Evolutionary conservation across 2,888 invertebrate species (phyloP).

Genomic region (Linyphia triangularis): DNA sequence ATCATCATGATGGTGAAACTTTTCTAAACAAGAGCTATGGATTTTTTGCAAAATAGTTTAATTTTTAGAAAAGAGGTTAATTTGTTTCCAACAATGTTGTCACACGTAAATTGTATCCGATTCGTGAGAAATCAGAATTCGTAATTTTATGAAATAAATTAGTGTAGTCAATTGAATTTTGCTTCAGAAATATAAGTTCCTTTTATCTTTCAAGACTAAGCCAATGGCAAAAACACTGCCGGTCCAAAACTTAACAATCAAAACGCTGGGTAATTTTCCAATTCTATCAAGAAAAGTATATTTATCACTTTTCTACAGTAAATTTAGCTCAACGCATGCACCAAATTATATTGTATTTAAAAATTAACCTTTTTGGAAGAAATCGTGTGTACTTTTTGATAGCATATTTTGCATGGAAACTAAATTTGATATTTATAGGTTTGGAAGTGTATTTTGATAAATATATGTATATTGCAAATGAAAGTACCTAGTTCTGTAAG

Average conservation of each 20-base stretch:
- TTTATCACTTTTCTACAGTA: background rate
- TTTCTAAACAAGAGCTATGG: too few species aligned
- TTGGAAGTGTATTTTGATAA: conserved; percentile 49
- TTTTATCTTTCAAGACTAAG: background rate
- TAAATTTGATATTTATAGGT: conserved; percentile 62
- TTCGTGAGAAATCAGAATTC: too few species aligned
- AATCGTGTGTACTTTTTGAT: conserved; percentile 56
- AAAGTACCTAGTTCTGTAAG: conserved; percentile 19
- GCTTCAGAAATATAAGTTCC: background rate
- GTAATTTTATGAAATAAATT: too few species aligned
- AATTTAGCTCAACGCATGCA: background rate
- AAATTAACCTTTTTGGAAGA: conserved; percentile 24
- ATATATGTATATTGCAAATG: conserved; percentile 47
- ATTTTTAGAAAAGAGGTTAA: too few species aligned
- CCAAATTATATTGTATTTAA: conserved; percentile 19
- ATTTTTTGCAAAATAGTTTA: too few species aligned
- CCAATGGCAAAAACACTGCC: background rate
- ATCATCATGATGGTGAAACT: too few species aligned
- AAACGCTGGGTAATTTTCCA: background rate
- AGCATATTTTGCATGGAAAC: conserved; percentile 57
- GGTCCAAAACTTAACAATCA: background rate
- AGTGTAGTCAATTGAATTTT: too few species aligned
- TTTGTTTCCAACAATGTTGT: too few species aligned
- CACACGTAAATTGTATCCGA: too few species aligned
- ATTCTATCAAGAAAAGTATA: background rate